Base-by-base conservation (phyloP, 2,888 invertebrate species). In the Phrixothrix hirtus region DNA sequence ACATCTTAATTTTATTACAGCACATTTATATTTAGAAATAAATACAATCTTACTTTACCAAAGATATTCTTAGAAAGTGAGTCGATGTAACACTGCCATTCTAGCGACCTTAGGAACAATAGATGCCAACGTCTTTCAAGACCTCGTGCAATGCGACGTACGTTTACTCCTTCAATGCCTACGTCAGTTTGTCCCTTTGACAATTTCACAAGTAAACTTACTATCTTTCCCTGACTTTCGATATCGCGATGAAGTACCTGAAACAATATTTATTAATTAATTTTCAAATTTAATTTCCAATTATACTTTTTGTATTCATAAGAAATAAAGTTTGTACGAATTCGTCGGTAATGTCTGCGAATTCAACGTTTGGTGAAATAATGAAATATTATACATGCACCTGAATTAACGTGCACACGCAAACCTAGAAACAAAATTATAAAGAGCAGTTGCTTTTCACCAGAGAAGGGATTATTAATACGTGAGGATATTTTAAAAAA, bases 181-280 rank as follows among this genome's bases (percentile, higher is more conserved):
- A 29, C 41, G 10, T 52, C 56, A 47, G 37, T 38, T 34, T 39
- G 67, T 63, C 69, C 84, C 72, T 81, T 87, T 78, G 86, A 88
- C 75, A 86, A 83, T 76, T 85, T 85, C 76, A 87, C 86, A 78
- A 87, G 86, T 52, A 86, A 86, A 73, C 82, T 83, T 74, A 91
- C 90, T 77, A 89, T 87, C 78, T 89, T 87, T 67, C 88, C 87
- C 81, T 90, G 92, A 77, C 91, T 90, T 83, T 92, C 91, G 78
- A 95, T 92, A 81, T 94, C 92, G 73, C 87, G 85, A 81, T 94
- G 92, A 76, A 94, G 86, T 81, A 88, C 88, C 94, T 95, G 83
- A 15, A 80, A 79, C 26, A 38, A 38, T 4, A 5, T 10, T 12
- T 11, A 12, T 12, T 12, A 13, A 10, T 12, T 10, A 12, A 31